Evolutionary conservation across 64 coral and sea anemone species (phyloP).

Genomic region (Hydrozoanthus tunicans): DNA sequence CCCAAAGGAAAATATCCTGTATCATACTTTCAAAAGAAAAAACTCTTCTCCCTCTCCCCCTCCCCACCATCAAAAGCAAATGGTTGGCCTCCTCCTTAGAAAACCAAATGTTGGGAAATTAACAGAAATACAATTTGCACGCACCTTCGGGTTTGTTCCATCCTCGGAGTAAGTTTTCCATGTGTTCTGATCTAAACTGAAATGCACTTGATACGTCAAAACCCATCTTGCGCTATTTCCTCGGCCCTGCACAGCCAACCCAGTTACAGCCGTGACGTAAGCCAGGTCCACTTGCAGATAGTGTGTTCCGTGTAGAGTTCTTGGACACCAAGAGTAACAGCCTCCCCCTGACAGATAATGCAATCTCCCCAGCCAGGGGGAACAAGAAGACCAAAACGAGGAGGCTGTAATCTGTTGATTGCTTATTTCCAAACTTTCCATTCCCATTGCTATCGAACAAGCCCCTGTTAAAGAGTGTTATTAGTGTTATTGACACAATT

Average conservation of each 20-base stretch:
- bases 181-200: not conserved
- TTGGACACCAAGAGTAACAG: not conserved
- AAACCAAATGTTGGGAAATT: too few relatives aligned
- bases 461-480: not conserved
- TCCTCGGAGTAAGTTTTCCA: conserved; percentile 3
- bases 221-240: not conserved
- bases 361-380: not conserved
- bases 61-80: too few relatives aligned
- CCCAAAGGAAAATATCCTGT: too few relatives aligned
- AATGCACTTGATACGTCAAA: not conserved
- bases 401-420: not conserved
- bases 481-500: too few relatives aligned
- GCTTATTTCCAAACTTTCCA: conserved; percentile 26
- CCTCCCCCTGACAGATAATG: not conserved
- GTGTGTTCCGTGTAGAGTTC: not conserved
- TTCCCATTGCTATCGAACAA: conserved; percentile 7
- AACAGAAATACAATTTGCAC: too few relatives aligned
- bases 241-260: conserved; percentile 1
- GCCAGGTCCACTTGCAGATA: conserved; percentile 8
- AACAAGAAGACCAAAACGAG: not conserved
- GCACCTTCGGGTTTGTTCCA: not conserved
- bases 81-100: too few relatives aligned
- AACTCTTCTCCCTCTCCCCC: too few relatives aligned
- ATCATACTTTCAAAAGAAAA: too few relatives aligned
- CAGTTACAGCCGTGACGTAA: conserved; percentile 14